Conservation (phyloP, 2,888 invertebrate species). For the Pyrochroa serraticornis region DNA sequence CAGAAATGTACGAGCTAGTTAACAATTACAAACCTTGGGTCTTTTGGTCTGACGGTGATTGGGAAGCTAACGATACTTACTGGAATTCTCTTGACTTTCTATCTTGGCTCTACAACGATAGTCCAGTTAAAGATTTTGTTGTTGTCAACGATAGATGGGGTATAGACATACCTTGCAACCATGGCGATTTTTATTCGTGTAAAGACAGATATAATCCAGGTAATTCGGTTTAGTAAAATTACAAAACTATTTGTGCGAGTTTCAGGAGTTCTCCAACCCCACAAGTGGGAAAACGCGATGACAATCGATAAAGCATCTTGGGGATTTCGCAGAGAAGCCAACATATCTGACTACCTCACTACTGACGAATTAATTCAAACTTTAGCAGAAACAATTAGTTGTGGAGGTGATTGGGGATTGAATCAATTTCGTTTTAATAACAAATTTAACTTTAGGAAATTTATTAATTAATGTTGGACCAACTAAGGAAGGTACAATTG, state of each 20-base stretch:
- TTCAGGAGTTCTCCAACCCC: constrained; percentile 66
- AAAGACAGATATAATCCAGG: constrained; percentile 81
- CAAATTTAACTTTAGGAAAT: constrained; percentile 63
- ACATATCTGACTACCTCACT: constrained; percentile 69
- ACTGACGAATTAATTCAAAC: constrained; percentile 70
- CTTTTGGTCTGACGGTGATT: constrained; percentile 94
- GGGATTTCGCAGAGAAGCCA: constrained; percentile 79
- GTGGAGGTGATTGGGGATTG: constrained; percentile 54
- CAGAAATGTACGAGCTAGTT: constrained; percentile 81
- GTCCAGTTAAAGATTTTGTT: constrained; percentile 83
- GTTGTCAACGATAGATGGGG: constrained; percentile 97
- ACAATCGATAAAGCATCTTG: constrained; percentile 85
- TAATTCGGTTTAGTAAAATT: constrained; percentile 39
- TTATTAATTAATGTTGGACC: constrained; percentile 84
- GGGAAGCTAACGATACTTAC: constrained; percentile 84
- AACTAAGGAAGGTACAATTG: constrained; percentile 83
- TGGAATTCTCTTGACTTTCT: constrained; percentile 85
- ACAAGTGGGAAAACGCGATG: constrained; percentile 96
- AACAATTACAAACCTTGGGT: constrained; percentile 74
- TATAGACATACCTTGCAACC: constrained; percentile 73
- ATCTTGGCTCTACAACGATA: constrained; percentile 89
- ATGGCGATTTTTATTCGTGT: constrained; percentile 89
- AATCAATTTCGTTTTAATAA: not conserved
- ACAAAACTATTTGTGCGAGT: not conserved
- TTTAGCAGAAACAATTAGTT: constrained; percentile 77